Evolutionary conservation across 2,888 invertebrate species (phyloP), one percentile per base, ranked within the genome.

Genomic region (Ormyrus rosae): DNA sequence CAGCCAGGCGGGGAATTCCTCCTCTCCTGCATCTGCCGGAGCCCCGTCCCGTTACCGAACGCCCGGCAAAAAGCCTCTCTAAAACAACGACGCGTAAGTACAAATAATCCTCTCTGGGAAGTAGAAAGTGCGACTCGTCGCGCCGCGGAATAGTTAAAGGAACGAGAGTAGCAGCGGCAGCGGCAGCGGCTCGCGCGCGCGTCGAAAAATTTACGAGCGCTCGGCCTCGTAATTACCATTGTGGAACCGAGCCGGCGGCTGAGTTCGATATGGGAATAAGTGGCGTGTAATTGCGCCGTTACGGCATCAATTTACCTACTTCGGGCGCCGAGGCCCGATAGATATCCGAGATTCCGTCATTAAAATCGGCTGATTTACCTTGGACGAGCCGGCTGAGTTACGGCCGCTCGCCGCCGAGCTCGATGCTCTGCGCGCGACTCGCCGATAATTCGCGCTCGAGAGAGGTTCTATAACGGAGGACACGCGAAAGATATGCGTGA

Each of bases 221-320:
- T 71, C 82, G 5, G 83, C 76, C 86, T 87, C 87, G 86, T 87
- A 88, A 88, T 89, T 88, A 88, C 86, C 85, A 88, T 89, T 88
- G 88, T 88, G 85, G 84, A 86, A 86, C 86, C 34, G n/a, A 55
- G 91, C 91, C 90, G 88, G 89, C 89, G 89, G 34, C 34, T 34
- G 91, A 11, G 71, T 79, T 68, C 82, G 83, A 83, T 81, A 83
- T 77, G 82, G 82, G 73, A 80, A 83, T 86, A 87, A 87, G 84
- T 85, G 86, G 83, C 84, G 84, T 85, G 86, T 87, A 88, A 88
- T 89, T 85, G 87, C 86, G 83, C 83, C 84, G 83, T 86, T 85
- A 78, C 82, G 83, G 83, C 86, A 86, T 86, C 86, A 85, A 88
- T 88, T 88, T 87, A 86, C 86, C 84, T 85, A 85, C 84, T 86